phyloP scores from a whole-genome alignment of 37 sponge, comb jelly and placozoan species.

The Oscarella lobularis region DNA sequence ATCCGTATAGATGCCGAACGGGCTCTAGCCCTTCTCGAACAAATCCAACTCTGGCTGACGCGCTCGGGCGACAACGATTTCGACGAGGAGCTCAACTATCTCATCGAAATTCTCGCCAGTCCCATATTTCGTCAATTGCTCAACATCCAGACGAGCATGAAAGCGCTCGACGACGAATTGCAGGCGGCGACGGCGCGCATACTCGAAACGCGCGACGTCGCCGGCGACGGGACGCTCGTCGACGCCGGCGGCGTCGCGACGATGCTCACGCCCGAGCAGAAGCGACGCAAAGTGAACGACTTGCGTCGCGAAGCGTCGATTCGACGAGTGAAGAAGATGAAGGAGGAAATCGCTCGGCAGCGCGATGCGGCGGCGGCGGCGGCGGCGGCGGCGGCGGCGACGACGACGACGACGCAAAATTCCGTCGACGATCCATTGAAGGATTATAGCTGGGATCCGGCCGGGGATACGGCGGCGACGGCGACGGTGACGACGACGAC shows the following conservation, averaged over 20 bases:
- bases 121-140: slow-evolving; percentile 34
- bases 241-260: neutral
- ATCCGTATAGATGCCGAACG: slow-evolving; percentile 16
- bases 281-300: neutral
- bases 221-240: neutral
- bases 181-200: neutral
- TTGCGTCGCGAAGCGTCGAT: neutral
- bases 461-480: neutral
- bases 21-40: slow-evolving; percentile 28
- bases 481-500: neutral
- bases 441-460: neutral
- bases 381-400: neutral
- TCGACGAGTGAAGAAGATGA: neutral
- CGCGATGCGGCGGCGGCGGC: neutral
- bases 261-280: neutral
- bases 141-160: neutral
- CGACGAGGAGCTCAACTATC: slow-evolving; percentile 56
- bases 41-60: slow-evolving; percentile 39
- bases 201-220: neutral
- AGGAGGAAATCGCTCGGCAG: neutral
- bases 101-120: slow-evolving; percentile 42
- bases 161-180: neutral
- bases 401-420: no score
- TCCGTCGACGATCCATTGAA: neutral
- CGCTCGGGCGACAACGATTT: slow-evolving; percentile 15